Evolutionary conservation across 2,113 vertebrate genomes (phyloP).

Genomic region (Myanophis thanlyinensis): DNA sequence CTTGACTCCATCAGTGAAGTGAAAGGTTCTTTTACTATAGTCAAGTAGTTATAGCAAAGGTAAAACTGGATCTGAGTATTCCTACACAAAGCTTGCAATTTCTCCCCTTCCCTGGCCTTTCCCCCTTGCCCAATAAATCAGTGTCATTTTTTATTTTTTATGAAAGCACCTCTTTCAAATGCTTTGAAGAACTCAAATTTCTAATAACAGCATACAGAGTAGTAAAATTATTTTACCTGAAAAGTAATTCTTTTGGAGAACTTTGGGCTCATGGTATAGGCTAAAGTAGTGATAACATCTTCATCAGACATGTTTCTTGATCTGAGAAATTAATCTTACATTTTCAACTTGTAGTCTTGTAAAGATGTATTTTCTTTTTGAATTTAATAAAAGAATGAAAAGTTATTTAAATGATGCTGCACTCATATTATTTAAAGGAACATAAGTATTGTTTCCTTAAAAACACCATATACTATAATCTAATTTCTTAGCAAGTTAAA

Average conservation of each 20-base stretch:
- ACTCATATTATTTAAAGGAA: no score
- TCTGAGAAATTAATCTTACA: not conserved
- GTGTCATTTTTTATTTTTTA: no score
- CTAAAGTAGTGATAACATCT: slow-evolving; percentile 70
- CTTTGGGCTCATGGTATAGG: slow-evolving; percentile 81
- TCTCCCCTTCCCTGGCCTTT: no score
- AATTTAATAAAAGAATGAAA: not conserved
- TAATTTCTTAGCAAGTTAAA: not conserved
- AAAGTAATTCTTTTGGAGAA: slow-evolving; percentile 82
- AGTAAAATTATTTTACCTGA: slow-evolving; percentile 74
- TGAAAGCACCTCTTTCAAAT: not conserved
- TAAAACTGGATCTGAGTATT: no score
- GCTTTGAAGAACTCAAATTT: not conserved
- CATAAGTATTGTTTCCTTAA: not conserved
- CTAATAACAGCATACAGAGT: not conserved
- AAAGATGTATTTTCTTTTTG: not conserved
- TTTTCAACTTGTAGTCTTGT: not conserved
- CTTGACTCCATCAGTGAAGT: no score
- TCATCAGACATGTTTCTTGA: slow-evolving; percentile 62
- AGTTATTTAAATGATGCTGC: not conserved
- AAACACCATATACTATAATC: not conserved
- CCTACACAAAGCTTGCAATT: no score
- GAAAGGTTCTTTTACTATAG: no score
- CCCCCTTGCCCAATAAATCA: no score
- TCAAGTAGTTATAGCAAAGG: no score